phyloP scores from a whole-genome alignment of 1,140 invertebrate species.

The Neodiprion pinetum region DNA sequence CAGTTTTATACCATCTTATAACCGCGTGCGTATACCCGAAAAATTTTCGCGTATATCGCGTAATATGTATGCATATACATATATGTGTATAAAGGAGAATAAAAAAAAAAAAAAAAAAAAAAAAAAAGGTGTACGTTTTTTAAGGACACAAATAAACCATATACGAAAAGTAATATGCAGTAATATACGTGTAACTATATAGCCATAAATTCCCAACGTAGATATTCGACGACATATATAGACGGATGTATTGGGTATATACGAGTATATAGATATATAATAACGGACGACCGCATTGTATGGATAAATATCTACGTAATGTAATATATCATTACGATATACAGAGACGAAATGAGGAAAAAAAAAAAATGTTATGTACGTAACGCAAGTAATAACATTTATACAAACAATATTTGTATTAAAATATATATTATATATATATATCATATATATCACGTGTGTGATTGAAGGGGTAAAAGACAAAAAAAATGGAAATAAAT shows the following conservation, averaged over 20 bases:
- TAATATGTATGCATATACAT: neutral
- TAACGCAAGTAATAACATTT: slow-evolving; percentile 32
- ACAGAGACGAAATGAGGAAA: neutral
- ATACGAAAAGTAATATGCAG: neutral
- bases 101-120: no score
- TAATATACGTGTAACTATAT: neutral
- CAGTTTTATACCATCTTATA: neutral
- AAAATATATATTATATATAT: neutral
- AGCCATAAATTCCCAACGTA: slow-evolving; percentile 35
- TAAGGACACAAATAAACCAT: no score
- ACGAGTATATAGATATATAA: slow-evolving; percentile 15
- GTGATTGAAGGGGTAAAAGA: neutral
- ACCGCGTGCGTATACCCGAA: neutral
- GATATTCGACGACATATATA: neutral
- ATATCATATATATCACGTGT: neutral
- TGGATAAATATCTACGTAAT: neutral
- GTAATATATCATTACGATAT: slow-evolving; percentile 7
- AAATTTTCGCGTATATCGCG: neutral
- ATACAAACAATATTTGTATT: neutral
- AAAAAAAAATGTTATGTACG: neutral
- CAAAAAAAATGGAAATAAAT: neutral
- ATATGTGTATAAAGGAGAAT: neutral
- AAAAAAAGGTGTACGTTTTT: no score
- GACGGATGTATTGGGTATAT: neutral
- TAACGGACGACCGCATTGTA: slow-evolving; percentile 5